Evolutionary conservation across 2,797 vertebrate species (phyloP).

Genomic region (Decapterus maruadsi): DNA sequence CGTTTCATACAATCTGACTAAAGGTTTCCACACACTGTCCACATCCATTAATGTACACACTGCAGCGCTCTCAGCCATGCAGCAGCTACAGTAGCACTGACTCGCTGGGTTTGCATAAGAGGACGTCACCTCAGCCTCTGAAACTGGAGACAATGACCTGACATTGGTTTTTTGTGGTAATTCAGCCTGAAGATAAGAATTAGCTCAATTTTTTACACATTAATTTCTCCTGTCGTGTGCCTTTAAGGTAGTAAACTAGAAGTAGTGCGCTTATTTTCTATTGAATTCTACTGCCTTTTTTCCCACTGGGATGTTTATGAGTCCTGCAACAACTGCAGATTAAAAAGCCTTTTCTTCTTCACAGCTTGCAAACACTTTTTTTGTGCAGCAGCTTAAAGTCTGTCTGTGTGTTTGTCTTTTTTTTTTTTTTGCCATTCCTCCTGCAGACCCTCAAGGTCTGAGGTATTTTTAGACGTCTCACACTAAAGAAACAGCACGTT

Average conservation of each 20-base stretch:
- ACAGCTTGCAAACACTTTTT: no score
- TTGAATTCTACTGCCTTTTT: neutral
- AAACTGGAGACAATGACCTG: neutral
- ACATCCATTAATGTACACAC: neutral
- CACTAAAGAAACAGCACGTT: no score
- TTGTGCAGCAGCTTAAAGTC: no score
- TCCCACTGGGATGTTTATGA: neutral
- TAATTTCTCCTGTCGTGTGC: neutral
- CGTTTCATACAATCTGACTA: neutral
- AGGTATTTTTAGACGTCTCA: no score
- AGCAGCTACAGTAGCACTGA: neutral
- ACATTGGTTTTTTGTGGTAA: neutral
- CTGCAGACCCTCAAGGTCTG: no score
- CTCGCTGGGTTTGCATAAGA: neutral
- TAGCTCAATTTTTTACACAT: no score
- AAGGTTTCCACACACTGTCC: neutral
- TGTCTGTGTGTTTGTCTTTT: no score
- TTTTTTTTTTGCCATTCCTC: no score
- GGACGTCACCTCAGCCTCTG: neutral
- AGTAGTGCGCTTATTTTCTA: no score
- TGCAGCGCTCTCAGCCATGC: neutral
- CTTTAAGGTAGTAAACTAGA: neutral
- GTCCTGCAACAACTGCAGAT: neutral
- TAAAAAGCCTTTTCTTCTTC: neutral
- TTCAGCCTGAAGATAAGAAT: neutral